phyloP scores from a whole-genome alignment of 2,888 invertebrate species.

The Nymphalis urticae region DNA sequence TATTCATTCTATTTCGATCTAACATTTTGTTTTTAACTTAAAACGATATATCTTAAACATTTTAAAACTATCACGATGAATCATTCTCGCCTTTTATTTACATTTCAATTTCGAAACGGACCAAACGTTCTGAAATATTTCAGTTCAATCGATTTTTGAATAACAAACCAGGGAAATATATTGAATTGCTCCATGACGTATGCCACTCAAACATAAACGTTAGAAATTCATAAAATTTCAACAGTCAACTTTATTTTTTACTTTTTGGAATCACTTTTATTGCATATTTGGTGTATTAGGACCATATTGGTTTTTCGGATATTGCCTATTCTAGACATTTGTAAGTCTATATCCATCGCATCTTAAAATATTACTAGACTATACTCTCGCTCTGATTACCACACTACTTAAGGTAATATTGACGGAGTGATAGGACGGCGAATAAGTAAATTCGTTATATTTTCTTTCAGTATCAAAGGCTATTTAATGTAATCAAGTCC shows the following conservation, averaged over 20 bases:
- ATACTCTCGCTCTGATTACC: constrained; percentile 19
- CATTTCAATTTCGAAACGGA: background rate
- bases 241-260: background rate
- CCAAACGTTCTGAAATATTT: background rate
- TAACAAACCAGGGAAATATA: background rate
- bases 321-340: background rate
- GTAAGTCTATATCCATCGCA: constrained; percentile 14
- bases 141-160: constrained; percentile 2
- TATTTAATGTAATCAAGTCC: too few species aligned
- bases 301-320: background rate
- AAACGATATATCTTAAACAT: too few species aligned
- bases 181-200: constrained; percentile 3
- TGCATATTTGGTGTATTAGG: background rate
- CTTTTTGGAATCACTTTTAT: background rate
- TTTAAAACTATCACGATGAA: background rate
- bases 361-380: constrained; percentile 21
- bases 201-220: constrained; percentile 10
- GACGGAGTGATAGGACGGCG: background rate
- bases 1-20: too few species aligned
- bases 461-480: constrained; percentile 6
- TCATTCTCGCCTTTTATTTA: background rate
- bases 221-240: constrained; percentile 11
- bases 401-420: constrained; percentile 21
- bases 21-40: too few species aligned
- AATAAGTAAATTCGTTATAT: background rate